A percentile compares a stretch with the other conserved stretches of the same genome.
Evolutionary conservation across 2,113 vertebrate species (phyloP).

Genomic region (Sinocyclocheilus grahami): DNA sequence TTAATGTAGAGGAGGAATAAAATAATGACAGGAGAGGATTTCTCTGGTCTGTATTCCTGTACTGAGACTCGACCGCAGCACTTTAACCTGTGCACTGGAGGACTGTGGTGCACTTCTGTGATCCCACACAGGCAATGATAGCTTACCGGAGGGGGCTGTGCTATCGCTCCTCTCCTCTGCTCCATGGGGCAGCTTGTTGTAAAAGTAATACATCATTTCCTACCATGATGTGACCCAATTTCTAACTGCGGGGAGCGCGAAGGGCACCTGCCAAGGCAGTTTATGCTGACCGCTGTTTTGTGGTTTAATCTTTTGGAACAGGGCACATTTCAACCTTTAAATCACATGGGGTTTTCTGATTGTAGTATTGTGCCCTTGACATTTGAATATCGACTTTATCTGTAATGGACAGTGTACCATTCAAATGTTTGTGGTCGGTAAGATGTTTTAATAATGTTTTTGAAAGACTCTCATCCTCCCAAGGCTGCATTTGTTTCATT

Average conservation of each 20-base stretch:
- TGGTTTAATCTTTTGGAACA: constrained; percentile 20
- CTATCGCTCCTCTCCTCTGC: constrained; percentile 18
- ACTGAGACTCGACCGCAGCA: background rate
- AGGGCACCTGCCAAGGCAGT: constrained; percentile 24
- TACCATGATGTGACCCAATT: constrained; percentile 53
- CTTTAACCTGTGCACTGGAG: background rate
- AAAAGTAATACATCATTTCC: constrained; percentile 5
- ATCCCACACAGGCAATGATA: background rate
- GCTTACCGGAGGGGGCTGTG: background rate
- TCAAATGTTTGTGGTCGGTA: background rate
- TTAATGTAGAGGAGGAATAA: constrained; percentile 39
- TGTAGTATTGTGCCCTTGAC: background rate
- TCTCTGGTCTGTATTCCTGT: background rate
- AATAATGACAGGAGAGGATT: background rate
- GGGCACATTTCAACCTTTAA: constrained; percentile 21
- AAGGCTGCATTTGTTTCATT: background rate
- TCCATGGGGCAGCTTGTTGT: background rate
- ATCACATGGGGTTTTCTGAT: background rate
- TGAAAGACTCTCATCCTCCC: background rate
- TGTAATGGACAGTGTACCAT: background rate
- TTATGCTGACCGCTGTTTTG: constrained; percentile 35
- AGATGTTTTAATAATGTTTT: background rate
- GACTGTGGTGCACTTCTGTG: background rate
- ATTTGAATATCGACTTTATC: background rate
- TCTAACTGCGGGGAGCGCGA: background rate